Evolutionary conservation across 2,797 vertebrate genomes (phyloP), one percentile per base, ranked within the genome.

Genomic region (Enteromius argenteus): DNA sequence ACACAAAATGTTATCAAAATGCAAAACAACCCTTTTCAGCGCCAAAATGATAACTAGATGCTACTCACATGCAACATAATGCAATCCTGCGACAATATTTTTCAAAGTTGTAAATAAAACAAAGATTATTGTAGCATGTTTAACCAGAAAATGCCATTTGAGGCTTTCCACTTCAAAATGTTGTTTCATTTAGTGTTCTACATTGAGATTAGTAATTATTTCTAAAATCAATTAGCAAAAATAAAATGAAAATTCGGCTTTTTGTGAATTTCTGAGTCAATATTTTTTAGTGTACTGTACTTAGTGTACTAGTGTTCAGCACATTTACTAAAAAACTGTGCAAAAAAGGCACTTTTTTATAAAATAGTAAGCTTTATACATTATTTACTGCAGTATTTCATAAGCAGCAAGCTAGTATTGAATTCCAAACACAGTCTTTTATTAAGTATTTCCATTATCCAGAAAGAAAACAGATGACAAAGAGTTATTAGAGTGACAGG

Each of bases 1-100:
- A 58, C 7, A 39, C 53, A 39, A 76, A 76, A 56, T 58, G 3
- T 23, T 4, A 56, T 76, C 2, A 76, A 76, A 76, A 58, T 75
- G 21, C 73, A 8, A n/a, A 75, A 75, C 21, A 37, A 37, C 9
- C 10, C n/a, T 10, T 21, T 53, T 58, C 1, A 37, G 37, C 37
- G 35, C 35, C 37, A 37, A 37, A 37, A 37, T 37, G 37, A 37
- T 37, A 39, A 68, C 19, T 11, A 9, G 3, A 72, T 27, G 37
- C 67, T 14, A 42, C 67, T 68, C 4, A 3, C 67, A 69, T 23
- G 21, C 35, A 68, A n/a, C 32, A 21, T n/a, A 68, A 42, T 69
- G 21, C 11, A 4, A 42, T 44, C n/a, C 23, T 44, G 39, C 3
- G 13, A 69, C 5, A 15, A 69, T 69, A 42, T 42, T 42, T 42